Evolutionary conservation across 2,113 vertebrate genomes (phyloP).

Genomic region (Elanoides forficatus): DNA sequence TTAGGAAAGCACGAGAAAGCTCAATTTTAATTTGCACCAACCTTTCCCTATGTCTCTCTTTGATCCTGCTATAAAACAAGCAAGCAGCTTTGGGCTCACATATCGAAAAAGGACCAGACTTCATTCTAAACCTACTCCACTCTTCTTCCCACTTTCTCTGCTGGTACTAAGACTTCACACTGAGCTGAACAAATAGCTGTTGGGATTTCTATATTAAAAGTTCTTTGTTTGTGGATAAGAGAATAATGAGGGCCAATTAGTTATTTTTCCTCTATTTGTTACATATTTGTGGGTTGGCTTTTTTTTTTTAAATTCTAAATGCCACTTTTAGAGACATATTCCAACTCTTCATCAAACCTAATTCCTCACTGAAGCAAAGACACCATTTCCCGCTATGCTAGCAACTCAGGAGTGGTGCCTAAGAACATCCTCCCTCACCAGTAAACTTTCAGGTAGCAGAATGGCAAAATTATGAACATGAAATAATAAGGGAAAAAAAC

Average conservation of each 20-base stretch:
- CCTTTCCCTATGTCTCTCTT: neutral
- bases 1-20: constrained; percentile 66
- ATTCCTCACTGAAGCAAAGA: neutral
- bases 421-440: neutral
- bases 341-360: neutral
- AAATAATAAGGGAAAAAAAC: neutral
- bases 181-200: constrained; percentile 43
- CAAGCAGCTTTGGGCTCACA: constrained; percentile 6
- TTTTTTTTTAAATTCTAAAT: neutral
- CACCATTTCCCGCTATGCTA: neutral
- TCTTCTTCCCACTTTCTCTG: constrained; percentile 25
- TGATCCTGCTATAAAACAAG: neutral
- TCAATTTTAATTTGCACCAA: constrained; percentile 66
- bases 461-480: neutral
- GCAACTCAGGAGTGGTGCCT: neutral
- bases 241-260: constrained; percentile 14
- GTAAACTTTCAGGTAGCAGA: neutral
- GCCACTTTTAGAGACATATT: neutral
- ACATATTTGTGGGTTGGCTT: neutral
- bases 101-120: constrained; percentile 10
- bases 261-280: neutral
- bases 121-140: neutral
- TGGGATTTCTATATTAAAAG: constrained; percentile 11
- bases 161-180: constrained; percentile 16
- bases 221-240: neutral